These are phyloP conservation scores for Perognathus longimembris DNA, from an alignment of 2,113 vertebrate genomes.

Conservation along the genomic window DNA sequence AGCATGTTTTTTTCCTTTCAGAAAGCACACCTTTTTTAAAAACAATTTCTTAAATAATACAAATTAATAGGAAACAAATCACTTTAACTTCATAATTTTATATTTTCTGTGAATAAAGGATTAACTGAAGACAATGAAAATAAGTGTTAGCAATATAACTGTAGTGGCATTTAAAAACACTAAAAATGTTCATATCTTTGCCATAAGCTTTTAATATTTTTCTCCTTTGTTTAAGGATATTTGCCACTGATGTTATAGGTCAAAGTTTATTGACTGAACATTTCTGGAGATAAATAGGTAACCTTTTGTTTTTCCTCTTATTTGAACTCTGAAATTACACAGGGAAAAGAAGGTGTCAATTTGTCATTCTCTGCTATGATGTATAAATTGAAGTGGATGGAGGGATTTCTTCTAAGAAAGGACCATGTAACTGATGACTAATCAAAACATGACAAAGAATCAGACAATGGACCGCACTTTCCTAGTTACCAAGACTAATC, in stretches of 20 bases:
- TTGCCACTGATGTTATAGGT: background rate
- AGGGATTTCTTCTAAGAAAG: background rate
- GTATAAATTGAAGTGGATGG: background rate
- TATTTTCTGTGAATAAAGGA: slow-evolving; percentile 41
- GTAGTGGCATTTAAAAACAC: slow-evolving; percentile 55
- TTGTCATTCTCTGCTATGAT: background rate
- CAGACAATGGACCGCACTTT: background rate
- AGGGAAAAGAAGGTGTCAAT: background rate
- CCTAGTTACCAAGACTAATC: background rate
- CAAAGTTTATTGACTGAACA: slow-evolving; percentile 36
- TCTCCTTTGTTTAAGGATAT: background rate
- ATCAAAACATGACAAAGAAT: background rate
- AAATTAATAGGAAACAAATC: background rate
- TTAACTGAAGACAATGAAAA: background rate
- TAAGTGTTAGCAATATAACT: slow-evolving; percentile 10
- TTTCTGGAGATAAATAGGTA: slow-evolving; percentile 56
- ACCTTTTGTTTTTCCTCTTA: slow-evolving; percentile 32
- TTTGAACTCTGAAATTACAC: slow-evolving; percentile 2
- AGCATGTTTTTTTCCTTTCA: background rate
- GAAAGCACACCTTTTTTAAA: background rate
- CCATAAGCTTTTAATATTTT: slow-evolving; percentile 34
- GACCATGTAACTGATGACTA: background rate
- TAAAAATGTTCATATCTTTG: background rate
- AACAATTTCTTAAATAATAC: background rate
- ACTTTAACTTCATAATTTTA: background rate